Percentiles rank a stretch among this genome's conserved stretches.
Conservation (phyloP, 2,888 invertebrate genomes). For the Cataglyphis rosenhaueri region DNA sequence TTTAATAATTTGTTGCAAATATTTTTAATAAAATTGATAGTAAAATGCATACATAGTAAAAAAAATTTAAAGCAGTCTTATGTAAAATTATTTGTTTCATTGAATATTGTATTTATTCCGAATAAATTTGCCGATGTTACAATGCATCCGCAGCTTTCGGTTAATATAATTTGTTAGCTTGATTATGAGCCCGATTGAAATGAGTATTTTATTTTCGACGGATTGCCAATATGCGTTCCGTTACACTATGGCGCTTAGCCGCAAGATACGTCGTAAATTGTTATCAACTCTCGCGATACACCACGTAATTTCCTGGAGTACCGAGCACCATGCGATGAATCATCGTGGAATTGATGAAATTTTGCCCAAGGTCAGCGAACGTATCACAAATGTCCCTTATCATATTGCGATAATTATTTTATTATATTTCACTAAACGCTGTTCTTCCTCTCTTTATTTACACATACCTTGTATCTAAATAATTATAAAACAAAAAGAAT, state of each 20-base stretch:
- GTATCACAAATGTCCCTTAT: conserved; percentile 26
- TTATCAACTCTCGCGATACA: conserved; percentile 60
- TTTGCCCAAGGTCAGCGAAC: conserved; percentile 53
- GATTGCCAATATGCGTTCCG: background rate
- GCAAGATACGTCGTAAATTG: conserved; percentile 43
- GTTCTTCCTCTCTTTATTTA: background rate
- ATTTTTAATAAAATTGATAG: background rate
- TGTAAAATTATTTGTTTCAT: background rate
- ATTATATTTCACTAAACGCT: conserved; percentile 5
- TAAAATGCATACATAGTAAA: background rate
- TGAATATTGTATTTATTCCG: background rate
- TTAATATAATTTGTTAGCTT: background rate
- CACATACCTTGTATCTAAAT: background rate
- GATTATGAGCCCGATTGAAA: background rate
- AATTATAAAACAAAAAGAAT: background rate
- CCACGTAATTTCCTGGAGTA: conserved; percentile 63
- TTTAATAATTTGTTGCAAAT: background rate
- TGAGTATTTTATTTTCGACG: background rate
- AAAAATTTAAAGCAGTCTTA: background rate
- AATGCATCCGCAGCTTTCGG: background rate
- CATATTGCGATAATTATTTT: background rate
- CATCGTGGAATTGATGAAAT: conserved; percentile 50
- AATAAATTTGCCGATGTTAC: background rate
- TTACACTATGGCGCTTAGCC: conserved; percentile 12
- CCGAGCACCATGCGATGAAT: conserved; percentile 56